Percentiles rank a stretch among this genome's conserved stretches.
phyloP scores from a whole-genome alignment of 2,113 vertebrate species.

The Anser cygnoides region DNA sequence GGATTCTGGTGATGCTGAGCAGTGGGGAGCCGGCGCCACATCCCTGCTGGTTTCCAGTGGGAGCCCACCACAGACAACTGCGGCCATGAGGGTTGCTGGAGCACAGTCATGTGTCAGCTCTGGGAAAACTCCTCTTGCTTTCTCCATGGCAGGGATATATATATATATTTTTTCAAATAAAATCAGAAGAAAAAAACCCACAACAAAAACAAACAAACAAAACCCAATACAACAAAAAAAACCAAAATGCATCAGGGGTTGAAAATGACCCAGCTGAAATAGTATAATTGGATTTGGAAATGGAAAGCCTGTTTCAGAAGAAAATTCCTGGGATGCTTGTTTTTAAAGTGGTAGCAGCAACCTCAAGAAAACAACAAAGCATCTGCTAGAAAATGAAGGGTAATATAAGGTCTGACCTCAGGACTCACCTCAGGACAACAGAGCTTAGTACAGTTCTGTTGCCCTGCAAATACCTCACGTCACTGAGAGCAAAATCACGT shows the following conservation, averaged over 20 bases:
- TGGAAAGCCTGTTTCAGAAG: constrained; percentile 60
- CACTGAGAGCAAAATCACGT: background rate
- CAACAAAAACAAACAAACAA: background rate
- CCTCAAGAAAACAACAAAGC: background rate
- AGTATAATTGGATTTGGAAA: constrained; percentile 60
- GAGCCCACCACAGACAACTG: background rate
- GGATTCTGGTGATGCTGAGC: background rate
- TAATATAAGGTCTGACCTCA: background rate
- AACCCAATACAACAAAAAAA: background rate
- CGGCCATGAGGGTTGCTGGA: background rate
- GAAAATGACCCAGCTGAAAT: constrained; percentile 54
- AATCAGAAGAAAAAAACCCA: background rate
- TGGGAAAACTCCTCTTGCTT: background rate
- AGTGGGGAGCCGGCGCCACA: rapidly evolving
- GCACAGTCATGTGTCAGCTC: background rate
- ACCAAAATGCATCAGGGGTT: background rate
- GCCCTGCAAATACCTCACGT: background rate
- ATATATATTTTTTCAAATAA: background rate
- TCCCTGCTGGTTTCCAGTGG: background rate
- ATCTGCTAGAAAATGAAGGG: background rate
- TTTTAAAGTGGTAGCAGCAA: constrained; percentile 61
- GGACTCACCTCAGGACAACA: background rate
- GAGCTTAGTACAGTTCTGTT: background rate
- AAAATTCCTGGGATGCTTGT: constrained; percentile 69
- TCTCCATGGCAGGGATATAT: background rate